Percentiles rank a stretch among this genome's conserved stretches.
Evolutionary conservation across 2,888 invertebrate species (phyloP).

Genomic region (Achlya flavicornis): DNA sequence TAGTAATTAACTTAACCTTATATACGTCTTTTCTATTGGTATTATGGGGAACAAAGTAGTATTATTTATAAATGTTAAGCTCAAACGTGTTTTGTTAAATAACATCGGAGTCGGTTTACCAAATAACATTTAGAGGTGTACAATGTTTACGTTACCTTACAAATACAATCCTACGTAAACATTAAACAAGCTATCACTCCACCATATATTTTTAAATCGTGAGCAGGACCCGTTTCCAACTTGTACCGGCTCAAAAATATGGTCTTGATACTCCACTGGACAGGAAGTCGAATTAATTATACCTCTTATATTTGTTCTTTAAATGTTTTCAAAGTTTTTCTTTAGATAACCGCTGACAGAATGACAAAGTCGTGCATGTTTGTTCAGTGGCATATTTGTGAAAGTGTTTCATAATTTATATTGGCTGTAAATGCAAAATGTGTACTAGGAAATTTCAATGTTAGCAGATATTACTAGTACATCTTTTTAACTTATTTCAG

Average conservation of each 20-base stretch:
- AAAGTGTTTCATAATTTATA: neutral
- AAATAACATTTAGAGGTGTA: conserved; percentile 41
- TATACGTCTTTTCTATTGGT: neutral
- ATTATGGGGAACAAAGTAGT: neutral
- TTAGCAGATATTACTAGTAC: neutral
- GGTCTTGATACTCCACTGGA: conserved; percentile 3
- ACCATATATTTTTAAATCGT: conserved; percentile 20
- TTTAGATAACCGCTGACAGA: neutral
- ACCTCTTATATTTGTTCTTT: neutral
- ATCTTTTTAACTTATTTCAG: no score
- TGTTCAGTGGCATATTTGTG: neutral
- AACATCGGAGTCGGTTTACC: conserved; percentile 46
- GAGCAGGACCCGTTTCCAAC: conserved; percentile 26
- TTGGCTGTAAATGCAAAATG: neutral
- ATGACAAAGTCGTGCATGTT: neutral
- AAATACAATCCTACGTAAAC: conserved; percentile 49
- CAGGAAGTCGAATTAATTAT: no score
- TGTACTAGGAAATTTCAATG: neutral
- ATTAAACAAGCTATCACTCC: conserved; percentile 44
- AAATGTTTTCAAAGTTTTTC: neutral
- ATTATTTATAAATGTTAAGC: conserved; percentile 29
- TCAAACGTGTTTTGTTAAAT: conserved; percentile 45
- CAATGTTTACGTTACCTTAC: conserved; percentile 52
- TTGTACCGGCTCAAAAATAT: conserved; percentile 21
- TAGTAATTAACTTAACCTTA: neutral